Base-by-base conservation (phyloP, 2,797 vertebrate genomes). In the Crenuchus spilurus region DNA sequence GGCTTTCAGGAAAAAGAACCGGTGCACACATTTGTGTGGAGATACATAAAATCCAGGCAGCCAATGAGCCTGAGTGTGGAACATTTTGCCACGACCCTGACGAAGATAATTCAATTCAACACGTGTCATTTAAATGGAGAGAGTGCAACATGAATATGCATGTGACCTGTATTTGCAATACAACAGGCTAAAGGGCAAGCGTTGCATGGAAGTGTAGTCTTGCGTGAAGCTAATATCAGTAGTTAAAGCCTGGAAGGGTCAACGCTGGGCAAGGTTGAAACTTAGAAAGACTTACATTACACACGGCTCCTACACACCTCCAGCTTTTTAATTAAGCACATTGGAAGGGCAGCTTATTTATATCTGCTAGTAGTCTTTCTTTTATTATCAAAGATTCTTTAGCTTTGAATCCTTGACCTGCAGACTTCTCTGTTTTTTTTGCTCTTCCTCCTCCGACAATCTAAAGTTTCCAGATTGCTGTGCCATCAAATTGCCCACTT, bases 1-100 rank as follows among this genome's bases (percentile, higher is more conserved):
- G n/a, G 49, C 61, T 77, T 62, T 57, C 22, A 0, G 5, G 2
- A 37, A 57, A 35, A 66, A 61, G 9, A 28, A 33, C 11, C 11
- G 6, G 2, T 11, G 58, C 20, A 16, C 41, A 20, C 13, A 30
- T 33, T 4, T 55, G 52, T 55, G 26, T n/a, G 24, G 22, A 28
- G 2, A 54, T 20, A 62, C 35, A 72, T 63, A 49, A 70, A 77
- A 77, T 58, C 6, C 33, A 74, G 37, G 63, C 42, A 75, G 35
- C 68, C 77, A 62, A 22, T 57, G 33, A 72, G 16, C n/a, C 39
- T 30, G 55, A 18, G 20, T 44, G n/a, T 5, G n/a, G 67, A 61
- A n/a, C 20, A 41, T 39, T 66, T 22, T 60, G 52, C 42, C 54
- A 74, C 31, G 24, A 66, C 35, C 62, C 20, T 22, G 22, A 5